Evolutionary conservation across 2,113 vertebrate genomes (phyloP).

Genomic region (Psammodynastes pulverulentus): DNA sequence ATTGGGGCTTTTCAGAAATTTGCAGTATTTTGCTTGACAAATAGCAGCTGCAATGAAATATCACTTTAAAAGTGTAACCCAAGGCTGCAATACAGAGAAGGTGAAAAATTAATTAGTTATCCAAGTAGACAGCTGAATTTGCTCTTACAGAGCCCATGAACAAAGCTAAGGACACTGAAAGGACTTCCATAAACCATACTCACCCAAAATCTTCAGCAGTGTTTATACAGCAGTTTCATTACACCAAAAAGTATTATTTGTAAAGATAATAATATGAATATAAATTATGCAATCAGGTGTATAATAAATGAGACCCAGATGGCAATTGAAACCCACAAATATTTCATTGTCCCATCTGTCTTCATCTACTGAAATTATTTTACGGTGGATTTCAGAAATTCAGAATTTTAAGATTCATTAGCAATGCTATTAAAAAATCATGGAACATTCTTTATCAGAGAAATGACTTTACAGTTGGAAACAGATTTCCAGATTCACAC

Average conservation of each 20-base stretch:
- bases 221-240: slow-evolving; percentile 18
- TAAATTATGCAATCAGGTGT: slow-evolving; percentile 49
- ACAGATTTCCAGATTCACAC: background rate
- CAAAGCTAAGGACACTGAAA: slow-evolving; percentile 38
- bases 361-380: slow-evolving; percentile 36
- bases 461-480: slow-evolving; percentile 24
- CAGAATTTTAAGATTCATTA: slow-evolving; percentile 7
- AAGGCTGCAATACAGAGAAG: slow-evolving; percentile 38
- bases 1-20: slow-evolving; percentile 25
- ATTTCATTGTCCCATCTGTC: slow-evolving; percentile 52
- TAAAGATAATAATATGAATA: slow-evolving; percentile 37
- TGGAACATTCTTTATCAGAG: background rate
- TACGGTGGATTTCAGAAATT: background rate
- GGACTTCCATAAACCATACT: slow-evolving; percentile 41
- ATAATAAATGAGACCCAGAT: slow-evolving; percentile 62
- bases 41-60: slow-evolving; percentile 27
- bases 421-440: slow-evolving; percentile 13
- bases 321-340: slow-evolving; percentile 47
- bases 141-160: slow-evolving; percentile 12
- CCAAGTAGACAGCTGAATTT: slow-evolving; percentile 37
- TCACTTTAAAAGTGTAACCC: slow-evolving; percentile 29
- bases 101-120: slow-evolving; percentile 47
- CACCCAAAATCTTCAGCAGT: slow-evolving; percentile 40
- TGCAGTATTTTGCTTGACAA: slow-evolving; percentile 39
- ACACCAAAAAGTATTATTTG: slow-evolving; percentile 47